Evolutionary conservation across 2,888 invertebrate genomes (phyloP).

Genomic region (Hypsopygia costalis): DNA sequence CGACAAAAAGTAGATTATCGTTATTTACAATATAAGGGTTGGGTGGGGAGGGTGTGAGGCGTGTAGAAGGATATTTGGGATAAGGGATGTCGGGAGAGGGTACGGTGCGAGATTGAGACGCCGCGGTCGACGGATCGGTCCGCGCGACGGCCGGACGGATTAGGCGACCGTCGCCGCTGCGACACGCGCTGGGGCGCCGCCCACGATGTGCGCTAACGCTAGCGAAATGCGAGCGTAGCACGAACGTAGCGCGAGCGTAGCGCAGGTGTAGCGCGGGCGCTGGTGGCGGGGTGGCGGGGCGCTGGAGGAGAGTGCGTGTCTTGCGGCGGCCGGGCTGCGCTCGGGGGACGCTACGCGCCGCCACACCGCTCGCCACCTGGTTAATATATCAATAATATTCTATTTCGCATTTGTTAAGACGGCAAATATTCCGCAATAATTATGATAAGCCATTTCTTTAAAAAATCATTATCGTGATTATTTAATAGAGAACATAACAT

Average conservation of each 20-base stretch:
- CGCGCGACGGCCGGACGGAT: slow-evolving; percentile 48
- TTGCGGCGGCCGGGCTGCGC: slow-evolving; percentile 32
- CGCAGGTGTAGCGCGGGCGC: slow-evolving; percentile 29
- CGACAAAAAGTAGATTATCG: slow-evolving; percentile 76
- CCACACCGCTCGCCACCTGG: slow-evolving; percentile 78
- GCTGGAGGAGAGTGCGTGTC: slow-evolving; percentile 22
- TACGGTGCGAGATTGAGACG: slow-evolving; percentile 42
- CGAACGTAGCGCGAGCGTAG: slow-evolving; percentile 33
- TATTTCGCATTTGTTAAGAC: no score
- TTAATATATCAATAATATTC: background rate
- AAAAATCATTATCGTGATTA: no score
- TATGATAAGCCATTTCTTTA: no score
- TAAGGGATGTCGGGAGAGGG: slow-evolving; percentile 23
- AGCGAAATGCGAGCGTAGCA: slow-evolving; percentile 27
- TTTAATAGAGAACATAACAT: no score
- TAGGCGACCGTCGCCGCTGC: slow-evolving; percentile 43
- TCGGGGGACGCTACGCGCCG: slow-evolving; percentile 52
- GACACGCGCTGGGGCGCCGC: slow-evolving; percentile 36
- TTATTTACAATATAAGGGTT: slow-evolving; percentile 75
- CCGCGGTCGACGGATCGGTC: slow-evolving; percentile 60
- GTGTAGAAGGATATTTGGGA: slow-evolving; percentile 13
- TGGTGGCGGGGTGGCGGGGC: slow-evolving; percentile 25
- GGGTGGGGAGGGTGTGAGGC: slow-evolving; percentile 30
- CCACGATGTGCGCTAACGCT: slow-evolving; percentile 20
- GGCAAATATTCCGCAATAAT: no score